Conservation (phyloP, 2,888 invertebrate genomes). For the Rhogogaster chlorosoma region DNA sequence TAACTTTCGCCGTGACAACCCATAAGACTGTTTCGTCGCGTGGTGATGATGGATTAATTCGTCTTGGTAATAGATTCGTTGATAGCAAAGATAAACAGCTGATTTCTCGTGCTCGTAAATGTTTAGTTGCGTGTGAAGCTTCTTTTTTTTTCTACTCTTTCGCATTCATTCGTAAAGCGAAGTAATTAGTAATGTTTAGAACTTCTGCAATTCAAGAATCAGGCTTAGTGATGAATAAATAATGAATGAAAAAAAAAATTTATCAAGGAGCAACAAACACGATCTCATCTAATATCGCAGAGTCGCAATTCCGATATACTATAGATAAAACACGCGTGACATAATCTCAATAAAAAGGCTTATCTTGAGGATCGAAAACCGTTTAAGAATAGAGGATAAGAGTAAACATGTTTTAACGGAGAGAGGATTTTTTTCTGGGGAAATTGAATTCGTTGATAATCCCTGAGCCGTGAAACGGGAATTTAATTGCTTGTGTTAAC, state of each 20-base stretch:
- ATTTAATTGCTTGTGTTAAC: background rate
- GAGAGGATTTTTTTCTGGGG: background rate
- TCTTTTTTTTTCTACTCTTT: background rate
- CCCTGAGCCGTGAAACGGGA: background rate
- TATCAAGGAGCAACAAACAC: background rate
- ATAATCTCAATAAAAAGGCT: background rate
- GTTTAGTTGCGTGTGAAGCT: background rate
- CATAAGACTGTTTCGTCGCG: background rate
- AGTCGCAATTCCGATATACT: background rate
- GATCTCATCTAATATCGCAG: background rate
- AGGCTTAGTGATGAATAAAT: background rate
- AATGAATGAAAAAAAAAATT: background rate
- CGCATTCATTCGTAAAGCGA: background rate
- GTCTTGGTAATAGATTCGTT: background rate
- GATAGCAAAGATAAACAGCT: background rate
- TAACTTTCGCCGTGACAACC: background rate
- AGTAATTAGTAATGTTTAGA: background rate
- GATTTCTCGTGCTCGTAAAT: background rate
- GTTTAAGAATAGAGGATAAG: background rate
- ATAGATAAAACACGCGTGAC: background rate
- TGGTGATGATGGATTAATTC: slow-evolving; percentile 11
- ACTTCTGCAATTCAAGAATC: background rate
- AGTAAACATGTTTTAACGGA: background rate
- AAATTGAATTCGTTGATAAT: background rate
- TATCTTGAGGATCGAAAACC: background rate